phyloP scores from a whole-genome alignment of 2,888 invertebrate species.

The Saturnia japonica region DNA sequence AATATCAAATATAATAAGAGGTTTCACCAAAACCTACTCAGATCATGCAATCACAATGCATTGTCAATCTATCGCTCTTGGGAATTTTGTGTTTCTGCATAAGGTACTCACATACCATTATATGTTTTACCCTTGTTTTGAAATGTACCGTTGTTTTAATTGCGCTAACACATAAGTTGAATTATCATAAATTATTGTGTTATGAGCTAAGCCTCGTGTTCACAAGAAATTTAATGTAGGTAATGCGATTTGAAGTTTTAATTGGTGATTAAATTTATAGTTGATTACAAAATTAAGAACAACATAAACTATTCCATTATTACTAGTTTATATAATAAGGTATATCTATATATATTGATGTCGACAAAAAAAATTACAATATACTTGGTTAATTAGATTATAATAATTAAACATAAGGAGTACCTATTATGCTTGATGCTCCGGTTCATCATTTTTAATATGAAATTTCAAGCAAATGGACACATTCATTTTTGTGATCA shows the following conservation, averaged over 20 bases:
- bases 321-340: background rate
- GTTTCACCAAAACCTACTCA: slow-evolving; percentile 54
- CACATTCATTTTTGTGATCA: background rate
- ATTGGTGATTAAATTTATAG: background rate
- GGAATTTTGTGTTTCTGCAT: slow-evolving; percentile 48
- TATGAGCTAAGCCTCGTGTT: slow-evolving; percentile 22
- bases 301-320: too few species aligned
- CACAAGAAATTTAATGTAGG: slow-evolving; percentile 24
- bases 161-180: slow-evolving; percentile 25
- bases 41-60: slow-evolving; percentile 50
- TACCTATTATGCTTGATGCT: background rate
- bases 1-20: slow-evolving; percentile 66
- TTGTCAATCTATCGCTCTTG: slow-evolving; percentile 57
- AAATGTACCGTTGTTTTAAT: slow-evolving; percentile 24
- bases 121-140: slow-evolving; percentile 26
- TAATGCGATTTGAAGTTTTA: slow-evolving; percentile 17
- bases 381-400: background rate
- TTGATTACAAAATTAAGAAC: background rate
- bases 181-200: slow-evolving; percentile 34
- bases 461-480: background rate
- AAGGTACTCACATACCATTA: slow-evolving; percentile 23
- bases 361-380: background rate
- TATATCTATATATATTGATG: background rate
- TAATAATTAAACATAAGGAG: background rate
- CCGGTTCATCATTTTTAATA: background rate